phyloP scores from a whole-genome alignment of 2,113 vertebrate genomes.

The Porphyrio hochstetteri region DNA sequence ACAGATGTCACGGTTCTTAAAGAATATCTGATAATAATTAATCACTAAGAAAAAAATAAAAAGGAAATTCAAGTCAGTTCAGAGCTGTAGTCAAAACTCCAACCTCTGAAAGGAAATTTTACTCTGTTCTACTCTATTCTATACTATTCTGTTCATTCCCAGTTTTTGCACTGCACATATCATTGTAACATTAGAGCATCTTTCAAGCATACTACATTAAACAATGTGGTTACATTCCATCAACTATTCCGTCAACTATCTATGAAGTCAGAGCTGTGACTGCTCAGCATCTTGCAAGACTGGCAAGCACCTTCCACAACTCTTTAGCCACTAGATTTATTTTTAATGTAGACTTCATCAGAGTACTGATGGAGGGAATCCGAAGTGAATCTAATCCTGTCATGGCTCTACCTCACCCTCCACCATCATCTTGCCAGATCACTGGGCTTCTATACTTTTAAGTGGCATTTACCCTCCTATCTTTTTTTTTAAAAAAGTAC shows the following conservation, averaged over 20 bases:
- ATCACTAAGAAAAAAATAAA: not conserved
- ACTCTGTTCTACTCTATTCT: not conserved
- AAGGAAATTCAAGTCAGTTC: not conserved
- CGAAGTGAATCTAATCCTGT: not conserved
- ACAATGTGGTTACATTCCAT: not conserved
- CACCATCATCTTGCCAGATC: not conserved
- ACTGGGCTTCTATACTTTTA: not conserved
- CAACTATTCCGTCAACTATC: not conserved
- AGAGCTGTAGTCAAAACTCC: not conserved
- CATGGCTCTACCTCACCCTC: not conserved
- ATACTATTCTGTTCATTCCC: not conserved
- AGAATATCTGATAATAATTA: conserved; percentile 27
- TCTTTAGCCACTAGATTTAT: not conserved
- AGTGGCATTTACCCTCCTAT: not conserved
- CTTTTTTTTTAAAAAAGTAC: conserved; percentile 21
- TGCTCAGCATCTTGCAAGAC: not conserved
- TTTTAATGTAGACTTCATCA: not conserved
- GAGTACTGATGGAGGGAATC: not conserved
- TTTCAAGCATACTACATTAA: not conserved
- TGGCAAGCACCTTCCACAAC: not conserved
- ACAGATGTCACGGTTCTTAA: conserved; percentile 13
- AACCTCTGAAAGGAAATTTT: not conserved
- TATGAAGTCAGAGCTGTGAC: not conserved
- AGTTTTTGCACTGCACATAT: not conserved
- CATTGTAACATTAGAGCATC: not conserved